Evolutionary conservation across 2,888 invertebrate genomes (phyloP), one percentile per base, ranked within the genome.

Genomic region (Chalcosyrphus nemorum): DNA sequence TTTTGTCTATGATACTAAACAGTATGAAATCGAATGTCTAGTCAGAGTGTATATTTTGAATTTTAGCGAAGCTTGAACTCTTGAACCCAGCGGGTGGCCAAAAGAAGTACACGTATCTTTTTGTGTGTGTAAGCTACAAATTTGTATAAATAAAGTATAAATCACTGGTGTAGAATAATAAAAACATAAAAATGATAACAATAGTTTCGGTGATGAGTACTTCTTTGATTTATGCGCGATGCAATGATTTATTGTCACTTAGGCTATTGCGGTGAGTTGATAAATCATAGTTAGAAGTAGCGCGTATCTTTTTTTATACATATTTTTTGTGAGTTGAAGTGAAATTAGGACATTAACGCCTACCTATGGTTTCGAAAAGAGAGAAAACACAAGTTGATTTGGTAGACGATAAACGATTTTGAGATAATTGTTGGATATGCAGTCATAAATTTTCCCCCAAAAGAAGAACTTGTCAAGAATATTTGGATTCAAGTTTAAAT

Each of bases 141-240:
- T 81, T 81, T 71, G 81, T 76, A 81, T 81, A 81, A 81, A 81
- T 81, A 81, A 71, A 65, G 35, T 41, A 76, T 81, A 81, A 81
- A 81, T 81, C 81, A 81, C 24, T 54, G 21, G 4, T 52, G 3
- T 9, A 35, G 61, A 68, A 52, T 77, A 57, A 66, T 45, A 47
- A 57, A 59, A 35, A 66, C 13, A 81, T 52, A 71, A 38, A 71
- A 70, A 50, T 76, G 57, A 52, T 71, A 81, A 71, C 65, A 81
- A 76, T 76, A 50, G 76, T 59, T 61, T 45, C 70, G 76, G 70
- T 76, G 81, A 81, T 76, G 81, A 80, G 71, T 65, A 43, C 43
- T 21, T n/a, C 43, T 52, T 57, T 81, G 81, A 81, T 81, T 81
- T 81, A 81, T 76, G 57, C 63, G 57, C 35, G 27, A 29, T 38